Evolutionary conservation across 37 sponge, comb jelly and placozoan species (phyloP), one percentile per base, ranked within the genome.

Genomic region (Agelas oroides): DNA sequence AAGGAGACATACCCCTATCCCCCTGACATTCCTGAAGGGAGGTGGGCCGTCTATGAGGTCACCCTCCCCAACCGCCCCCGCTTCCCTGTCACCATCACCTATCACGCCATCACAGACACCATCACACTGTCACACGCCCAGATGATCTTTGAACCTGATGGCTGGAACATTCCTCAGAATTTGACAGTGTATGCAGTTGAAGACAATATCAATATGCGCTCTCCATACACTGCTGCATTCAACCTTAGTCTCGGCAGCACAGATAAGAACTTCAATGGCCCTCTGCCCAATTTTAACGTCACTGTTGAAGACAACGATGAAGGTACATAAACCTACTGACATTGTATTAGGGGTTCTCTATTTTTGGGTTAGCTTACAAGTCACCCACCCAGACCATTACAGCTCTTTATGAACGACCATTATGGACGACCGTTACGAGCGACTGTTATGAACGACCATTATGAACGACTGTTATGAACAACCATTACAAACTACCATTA

Each of bases 301-400:
- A 83, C 91, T 2, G 58, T 96, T 0, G 94, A 93, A 32, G 94
- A 94, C 80, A 93, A 96, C 70, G 92, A 96, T 68, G 69, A 89
- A 66, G 97, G 95, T 88, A 68, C 36, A 28, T 21, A 11, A 5
- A 19, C 25, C 11, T 3, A 18, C 12, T 1, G 0, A 56, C 57
- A 75, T 8, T 25, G 17, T 17, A 31, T 0, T 18, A 12, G 20
- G 27, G 58, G n/a, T n/a, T n/a, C n/a, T n/a, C n/a, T n/a, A n/a
- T n/a, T n/a, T n/a, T n/a, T n/a, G n/a, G n/a, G n/a, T n/a, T n/a
- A n/a, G n/a, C n/a, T n/a, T n/a, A n/a, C n/a, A n/a, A n/a, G n/a
- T n/a, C n/a, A n/a, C n/a, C n/a, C n/a, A n/a, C n/a, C n/a, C n/a
- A n/a, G n/a, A n/a, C n/a, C n/a, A n/a, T n/a, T n/a, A n/a, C n/a